A percentile compares a stretch with the other conserved stretches of the same genome.
Conservation (phyloP, 2,888 invertebrate genomes). For the Celastrina argiolus region DNA sequence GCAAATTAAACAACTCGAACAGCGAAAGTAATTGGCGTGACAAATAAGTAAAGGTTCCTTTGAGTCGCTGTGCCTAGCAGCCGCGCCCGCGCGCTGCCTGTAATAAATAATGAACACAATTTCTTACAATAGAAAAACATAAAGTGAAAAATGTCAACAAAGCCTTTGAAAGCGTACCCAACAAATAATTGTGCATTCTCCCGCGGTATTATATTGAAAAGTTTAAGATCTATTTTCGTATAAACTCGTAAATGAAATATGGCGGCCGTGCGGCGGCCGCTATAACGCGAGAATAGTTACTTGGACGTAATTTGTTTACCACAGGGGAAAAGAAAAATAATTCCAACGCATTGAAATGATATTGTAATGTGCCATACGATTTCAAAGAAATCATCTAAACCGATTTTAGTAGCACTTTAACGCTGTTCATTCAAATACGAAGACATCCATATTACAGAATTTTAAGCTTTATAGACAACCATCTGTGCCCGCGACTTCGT, state of each 20-base stretch:
- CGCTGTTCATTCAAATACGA: background rate
- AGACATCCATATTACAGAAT: background rate
- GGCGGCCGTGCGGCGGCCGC: conserved; percentile 29
- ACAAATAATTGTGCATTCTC: conserved; percentile 20
- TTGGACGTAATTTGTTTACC: conserved; percentile 50
- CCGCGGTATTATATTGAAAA: background rate
- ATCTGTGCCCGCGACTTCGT: too few species aligned
- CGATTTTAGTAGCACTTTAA: background rate
- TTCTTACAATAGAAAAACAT: conserved; percentile 58
- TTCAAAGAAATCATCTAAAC: background rate
- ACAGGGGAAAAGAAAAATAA: conserved; percentile 7
- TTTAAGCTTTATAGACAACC: too few species aligned
- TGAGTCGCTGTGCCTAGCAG: conserved; percentile 24
- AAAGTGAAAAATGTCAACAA: conserved; percentile 57
- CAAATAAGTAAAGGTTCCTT: conserved; percentile 38
- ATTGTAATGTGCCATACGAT: conserved; percentile 4
- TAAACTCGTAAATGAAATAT: background rate
- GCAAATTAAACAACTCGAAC: conserved; percentile 43
- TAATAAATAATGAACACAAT: conserved; percentile 45
- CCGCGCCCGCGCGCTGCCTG: conserved; percentile 26
- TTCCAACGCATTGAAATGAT: conserved; percentile 4
- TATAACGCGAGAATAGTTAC: conserved; percentile 46
- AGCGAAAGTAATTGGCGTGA: conserved; percentile 44
- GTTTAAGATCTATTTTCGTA: conserved; percentile 23
- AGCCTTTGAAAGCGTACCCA: conserved; percentile 36